Evolutionary conservation across 1,140 invertebrate genomes (phyloP).

Genomic region (Drosophila suzukii): DNA sequence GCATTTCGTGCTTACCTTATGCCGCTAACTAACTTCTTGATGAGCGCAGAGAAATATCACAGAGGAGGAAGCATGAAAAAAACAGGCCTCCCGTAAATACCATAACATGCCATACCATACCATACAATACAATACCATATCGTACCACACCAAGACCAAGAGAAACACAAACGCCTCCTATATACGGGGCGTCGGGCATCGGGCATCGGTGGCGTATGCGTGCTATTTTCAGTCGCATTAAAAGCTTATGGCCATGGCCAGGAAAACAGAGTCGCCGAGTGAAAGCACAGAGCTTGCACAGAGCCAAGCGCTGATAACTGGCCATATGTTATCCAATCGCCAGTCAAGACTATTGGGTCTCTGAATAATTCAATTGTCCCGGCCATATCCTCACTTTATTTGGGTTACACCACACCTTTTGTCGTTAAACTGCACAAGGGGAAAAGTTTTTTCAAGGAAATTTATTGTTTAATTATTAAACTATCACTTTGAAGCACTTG

Average conservation of each 20-base stretch:
- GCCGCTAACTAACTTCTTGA: constrained; percentile 78
- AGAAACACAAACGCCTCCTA: constrained; percentile 7
- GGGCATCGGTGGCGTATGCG: constrained; percentile 79
- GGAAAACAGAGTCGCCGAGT: constrained; percentile 38
- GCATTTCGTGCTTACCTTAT: constrained; percentile 82
- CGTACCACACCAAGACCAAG: neutral
- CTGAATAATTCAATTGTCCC: constrained; percentile 27
- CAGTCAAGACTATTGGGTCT: constrained; percentile 10
- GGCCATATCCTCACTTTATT: constrained; percentile 8
- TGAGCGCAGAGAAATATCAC: constrained; percentile 22
- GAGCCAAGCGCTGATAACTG: constrained; percentile 40
- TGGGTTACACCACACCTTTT: neutral
- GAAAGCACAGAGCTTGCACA: constrained; percentile 43
- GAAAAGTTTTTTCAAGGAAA: no score
- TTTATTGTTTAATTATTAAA: neutral
- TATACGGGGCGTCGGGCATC: constrained; percentile 53
- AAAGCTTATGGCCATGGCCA: constrained; percentile 62
- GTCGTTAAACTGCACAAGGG: no score
- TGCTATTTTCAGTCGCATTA: constrained; percentile 80
- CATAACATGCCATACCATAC: neutral
- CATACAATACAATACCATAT: neutral
- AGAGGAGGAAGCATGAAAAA: constrained; percentile 1
- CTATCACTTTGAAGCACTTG: neutral
- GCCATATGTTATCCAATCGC: constrained; percentile 40
- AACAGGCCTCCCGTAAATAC: constrained; percentile 22